Conservation (phyloP, 2,888 invertebrate species). For the Horisme vitalbata region DNA sequence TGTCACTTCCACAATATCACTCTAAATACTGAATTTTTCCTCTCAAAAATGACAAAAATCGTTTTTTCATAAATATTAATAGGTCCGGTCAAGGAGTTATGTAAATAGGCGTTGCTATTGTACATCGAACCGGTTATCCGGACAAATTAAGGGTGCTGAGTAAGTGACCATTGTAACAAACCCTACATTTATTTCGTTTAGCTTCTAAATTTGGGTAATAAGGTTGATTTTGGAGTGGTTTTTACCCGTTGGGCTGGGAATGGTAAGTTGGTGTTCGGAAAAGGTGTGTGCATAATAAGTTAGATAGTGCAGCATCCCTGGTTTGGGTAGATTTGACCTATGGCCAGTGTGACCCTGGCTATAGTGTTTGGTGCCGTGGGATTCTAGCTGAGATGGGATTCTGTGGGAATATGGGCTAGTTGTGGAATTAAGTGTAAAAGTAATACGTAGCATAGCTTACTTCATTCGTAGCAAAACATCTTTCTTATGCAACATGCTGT, state of each 20-base stretch:
- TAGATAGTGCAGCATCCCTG: constrained; percentile 70
- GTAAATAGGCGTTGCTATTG: constrained; percentile 73
- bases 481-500: no score
- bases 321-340: constrained; percentile 61
- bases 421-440: no score
- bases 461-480: no score
- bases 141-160: constrained; percentile 74
- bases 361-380: constrained; percentile 71
- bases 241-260: constrained; percentile 7
- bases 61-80: constrained; percentile 69
- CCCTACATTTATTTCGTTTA: neutral
- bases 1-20: constrained; percentile 32
- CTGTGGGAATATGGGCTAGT: constrained; percentile 60
- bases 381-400: constrained; percentile 53
- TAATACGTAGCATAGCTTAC: no score
- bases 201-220: constrained; percentile 32
- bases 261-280: constrained; percentile 36
- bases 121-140: constrained; percentile 65
- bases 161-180: constrained; percentile 38
- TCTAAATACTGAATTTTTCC: constrained; percentile 30
- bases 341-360: constrained; percentile 69
- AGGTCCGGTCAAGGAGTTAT: constrained; percentile 81
- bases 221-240: constrained; percentile 36
- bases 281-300: constrained; percentile 79
- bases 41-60: constrained; percentile 25